phyloP scores from a whole-genome alignment of 2,113 vertebrate species.

The Dascyllus trimaculatus region DNA sequence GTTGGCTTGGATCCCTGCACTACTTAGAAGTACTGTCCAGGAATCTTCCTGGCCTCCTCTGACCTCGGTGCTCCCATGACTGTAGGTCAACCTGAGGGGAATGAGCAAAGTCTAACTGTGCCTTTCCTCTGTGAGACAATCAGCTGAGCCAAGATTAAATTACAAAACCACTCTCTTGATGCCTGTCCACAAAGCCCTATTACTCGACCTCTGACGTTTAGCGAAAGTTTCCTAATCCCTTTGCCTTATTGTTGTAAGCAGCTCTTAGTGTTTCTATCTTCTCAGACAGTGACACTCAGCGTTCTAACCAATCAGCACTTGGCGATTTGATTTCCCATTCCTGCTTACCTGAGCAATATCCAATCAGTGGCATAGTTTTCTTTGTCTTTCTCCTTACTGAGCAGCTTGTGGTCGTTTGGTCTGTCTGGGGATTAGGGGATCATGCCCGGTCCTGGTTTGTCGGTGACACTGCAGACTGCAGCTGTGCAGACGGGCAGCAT shows the following conservation, averaged over 20 bases:
- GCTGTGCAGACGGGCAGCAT: background rate
- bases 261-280: constrained; percentile 39
- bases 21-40: background rate
- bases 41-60: background rate
- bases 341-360: constrained; percentile 46
- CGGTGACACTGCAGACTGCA: background rate
- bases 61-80: background rate
- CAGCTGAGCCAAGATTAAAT: constrained; percentile 56
- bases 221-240: constrained; percentile 57
- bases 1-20: background rate
- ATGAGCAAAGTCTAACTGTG: background rate
- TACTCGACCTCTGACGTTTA: constrained; percentile 60
- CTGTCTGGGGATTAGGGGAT: constrained; percentile 34
- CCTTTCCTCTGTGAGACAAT: constrained; percentile 5
- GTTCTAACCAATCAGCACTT: constrained; percentile 39
- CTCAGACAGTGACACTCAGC: constrained; percentile 26
- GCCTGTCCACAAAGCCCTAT: constrained; percentile 50
- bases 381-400: constrained; percentile 9
- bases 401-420: constrained; percentile 5
- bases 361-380: constrained; percentile 45
- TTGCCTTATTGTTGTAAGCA: constrained; percentile 58
- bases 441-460: background rate
- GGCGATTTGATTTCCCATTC: constrained; percentile 9
- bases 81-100: background rate
- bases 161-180: constrained; percentile 43